Base-by-base conservation (phyloP, 2,888 invertebrate genomes). In the Thymelicus acteon region DNA sequence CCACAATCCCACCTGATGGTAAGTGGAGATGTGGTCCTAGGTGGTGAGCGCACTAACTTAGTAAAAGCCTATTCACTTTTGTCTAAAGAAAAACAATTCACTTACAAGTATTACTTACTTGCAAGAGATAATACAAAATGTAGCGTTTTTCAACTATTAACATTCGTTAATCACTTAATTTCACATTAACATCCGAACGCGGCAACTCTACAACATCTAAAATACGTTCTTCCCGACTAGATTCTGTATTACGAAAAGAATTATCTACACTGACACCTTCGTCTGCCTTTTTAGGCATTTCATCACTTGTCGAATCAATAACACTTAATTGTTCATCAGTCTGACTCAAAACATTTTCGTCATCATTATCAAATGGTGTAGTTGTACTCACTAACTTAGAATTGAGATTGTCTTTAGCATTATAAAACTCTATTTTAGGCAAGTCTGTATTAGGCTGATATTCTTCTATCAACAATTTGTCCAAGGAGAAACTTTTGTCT, bases 381-480 rank as follows among this genome's bases (percentile, higher is more conserved):
- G 85, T 89, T 0, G 88, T 88, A 37, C 82, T 86, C 0, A 87
- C 79, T 60, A 85, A 73, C 3, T 82, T 76, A n/a, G 84, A 85
- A 57, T 88, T 85, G 0, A 86, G 70, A 24, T 79, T 82, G 47
- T 88, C 85, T 0, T 74, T 72, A 0, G 84, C 85, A 2, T 76
- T 75, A 72, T 86, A 87, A 0, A 80, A 79, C 8, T 72, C 75
- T 0, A 54, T 63, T 0, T 47, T 62, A 0, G 73, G 63, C 2
- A 39, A 67, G 6, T 48, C 54, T 19, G 15, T 48, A 7, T n/a
- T 52, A 0, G 72, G 48, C 0, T 72, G 77, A 24, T 84, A 88
- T 19, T 87, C 89, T 5, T 80, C 81, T 0, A 88, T 78, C 0
- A 84, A 74, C 0, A 89, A 75, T 31, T 81, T 76, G 10, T 87